These are phyloP conservation scores for Spialia ferax DNA, from an alignment of 2,888 invertebrate species.

Conservation along the genomic window DNA sequence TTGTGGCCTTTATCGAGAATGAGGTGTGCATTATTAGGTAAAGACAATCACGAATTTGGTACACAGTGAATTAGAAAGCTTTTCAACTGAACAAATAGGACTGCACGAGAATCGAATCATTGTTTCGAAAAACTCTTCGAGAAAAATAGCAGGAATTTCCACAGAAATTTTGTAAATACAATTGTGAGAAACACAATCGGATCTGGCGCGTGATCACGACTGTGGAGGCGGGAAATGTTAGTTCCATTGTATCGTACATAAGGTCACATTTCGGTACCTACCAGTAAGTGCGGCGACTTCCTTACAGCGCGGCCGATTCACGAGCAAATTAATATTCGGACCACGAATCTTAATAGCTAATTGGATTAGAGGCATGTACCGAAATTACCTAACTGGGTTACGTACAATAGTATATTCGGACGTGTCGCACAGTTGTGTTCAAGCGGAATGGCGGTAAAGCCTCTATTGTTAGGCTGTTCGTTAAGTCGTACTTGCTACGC, in stretches of 20 bases:
- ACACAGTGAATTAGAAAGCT: slow-evolving; percentile 25
- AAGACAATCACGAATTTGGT: slow-evolving; percentile 12
- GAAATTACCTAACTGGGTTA: slow-evolving; percentile 83
- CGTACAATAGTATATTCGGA: slow-evolving; percentile 73
- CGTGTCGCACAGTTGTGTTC: slow-evolving; percentile 60
- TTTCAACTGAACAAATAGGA: slow-evolving; percentile 6
- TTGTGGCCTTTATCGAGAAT: slow-evolving; percentile 24
- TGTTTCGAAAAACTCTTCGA: slow-evolving; percentile 13
- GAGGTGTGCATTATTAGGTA: slow-evolving; percentile 27
- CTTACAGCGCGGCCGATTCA: slow-evolving; percentile 72
- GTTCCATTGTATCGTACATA: slow-evolving; percentile 60
- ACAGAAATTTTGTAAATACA: slow-evolving; percentile 55
- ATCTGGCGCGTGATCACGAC: slow-evolving; percentile 51
- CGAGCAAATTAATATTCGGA: slow-evolving; percentile 81
- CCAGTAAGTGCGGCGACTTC: slow-evolving; percentile 53
- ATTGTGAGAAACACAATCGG: slow-evolving; percentile 54
- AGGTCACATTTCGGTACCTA: slow-evolving; percentile 61
- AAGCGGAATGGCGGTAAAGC: slow-evolving; percentile 53
- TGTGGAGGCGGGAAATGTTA: slow-evolving; percentile 37
- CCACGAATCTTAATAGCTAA: slow-evolving; percentile 86
- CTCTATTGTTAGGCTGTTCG: slow-evolving; percentile 65
- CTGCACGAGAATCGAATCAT: slow-evolving; percentile 41
- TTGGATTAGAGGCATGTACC: slow-evolving; percentile 85
- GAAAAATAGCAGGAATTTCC: slow-evolving; percentile 39
- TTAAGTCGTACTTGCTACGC: slow-evolving; percentile 63